These are phyloP conservation scores for Cottoperca gobio DNA, from an alignment of 2,797 vertebrate species.

Conservation along the genomic window DNA sequence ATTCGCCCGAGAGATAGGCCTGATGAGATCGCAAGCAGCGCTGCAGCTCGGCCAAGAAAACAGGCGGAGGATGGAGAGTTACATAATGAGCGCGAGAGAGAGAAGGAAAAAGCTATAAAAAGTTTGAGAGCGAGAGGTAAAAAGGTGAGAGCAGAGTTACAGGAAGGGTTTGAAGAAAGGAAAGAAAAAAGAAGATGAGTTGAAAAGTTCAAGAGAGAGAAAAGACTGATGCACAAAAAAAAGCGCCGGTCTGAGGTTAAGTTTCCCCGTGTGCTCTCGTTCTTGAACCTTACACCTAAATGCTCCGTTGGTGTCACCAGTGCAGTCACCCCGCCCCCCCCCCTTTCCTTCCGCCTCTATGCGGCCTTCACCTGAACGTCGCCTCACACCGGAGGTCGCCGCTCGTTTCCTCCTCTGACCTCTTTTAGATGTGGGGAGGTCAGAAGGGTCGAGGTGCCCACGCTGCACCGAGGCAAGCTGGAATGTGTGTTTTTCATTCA, in stretches of 20 bases:
- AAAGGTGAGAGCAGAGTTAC: slow-evolving; percentile 50
- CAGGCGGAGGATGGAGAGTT: slow-evolving; percentile 32
- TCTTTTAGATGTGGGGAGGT: slow-evolving; percentile 24
- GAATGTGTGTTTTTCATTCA: slow-evolving; percentile 26
- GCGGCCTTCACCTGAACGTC: slow-evolving; percentile 41
- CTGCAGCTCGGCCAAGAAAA: slow-evolving; percentile 46
- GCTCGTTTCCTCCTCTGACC: slow-evolving; percentile 58
- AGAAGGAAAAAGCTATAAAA: slow-evolving; percentile 17
- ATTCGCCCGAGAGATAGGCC: slow-evolving; percentile 62
- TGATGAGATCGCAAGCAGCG: slow-evolving; percentile 65
- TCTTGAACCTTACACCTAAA: slow-evolving; percentile 8
- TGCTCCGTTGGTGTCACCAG: not conserved
- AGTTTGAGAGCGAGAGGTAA: slow-evolving; percentile 25
- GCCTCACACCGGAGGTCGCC: slow-evolving; percentile 9
- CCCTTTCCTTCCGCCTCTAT: not conserved
- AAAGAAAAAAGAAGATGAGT: slow-evolving; percentile 6
- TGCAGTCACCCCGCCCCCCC: not conserved
- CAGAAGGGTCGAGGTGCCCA: slow-evolving; percentile 25
- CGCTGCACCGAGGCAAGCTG: not conserved
- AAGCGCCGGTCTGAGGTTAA: not conserved
- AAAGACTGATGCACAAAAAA: not conserved
- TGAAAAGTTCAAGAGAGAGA: slow-evolving; percentile 29
- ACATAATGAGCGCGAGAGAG: slow-evolving; percentile 40
- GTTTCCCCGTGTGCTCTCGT: not conserved
- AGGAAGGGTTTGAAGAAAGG: slow-evolving; percentile 41